A percentile compares a stretch with the other conserved stretches of the same genome.
phyloP scores from a whole-genome alignment of 2,797 vertebrate species.

The Euthynnus affinis region DNA sequence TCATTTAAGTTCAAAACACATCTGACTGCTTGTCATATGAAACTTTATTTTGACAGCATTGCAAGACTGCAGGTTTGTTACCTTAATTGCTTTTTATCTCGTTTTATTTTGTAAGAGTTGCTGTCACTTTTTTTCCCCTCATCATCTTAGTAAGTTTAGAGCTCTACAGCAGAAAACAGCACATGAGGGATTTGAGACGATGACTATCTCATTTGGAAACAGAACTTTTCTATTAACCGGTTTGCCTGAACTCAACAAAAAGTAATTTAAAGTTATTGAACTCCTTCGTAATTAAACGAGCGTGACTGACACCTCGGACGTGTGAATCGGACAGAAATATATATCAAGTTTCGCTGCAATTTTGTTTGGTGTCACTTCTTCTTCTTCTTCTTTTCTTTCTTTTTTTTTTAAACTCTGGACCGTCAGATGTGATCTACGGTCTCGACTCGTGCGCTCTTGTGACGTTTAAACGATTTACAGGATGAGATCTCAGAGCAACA shows the following conservation, averaged over 20 bases:
- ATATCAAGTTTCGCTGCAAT: not conserved
- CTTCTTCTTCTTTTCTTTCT: no score
- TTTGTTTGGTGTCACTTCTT: not conserved
- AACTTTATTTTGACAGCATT: not conserved
- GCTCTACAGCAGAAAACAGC: not conserved
- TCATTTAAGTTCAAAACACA: no score
- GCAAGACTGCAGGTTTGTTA: not conserved
- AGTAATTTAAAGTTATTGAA: slow-evolving; percentile 8
- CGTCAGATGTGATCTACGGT: not conserved
- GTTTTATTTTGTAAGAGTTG: not conserved
- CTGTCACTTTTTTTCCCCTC: not conserved
- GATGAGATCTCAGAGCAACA: slow-evolving; percentile 17
- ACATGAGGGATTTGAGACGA: not conserved
- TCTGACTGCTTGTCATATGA: not conserved
- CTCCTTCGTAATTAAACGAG: not conserved
- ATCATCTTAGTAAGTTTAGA: no score
- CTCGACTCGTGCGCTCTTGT: not conserved
- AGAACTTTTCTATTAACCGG: slow-evolving; percentile 5
- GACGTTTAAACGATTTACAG: slow-evolving; percentile 4
- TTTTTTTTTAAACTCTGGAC: not conserved
- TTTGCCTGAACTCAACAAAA: not conserved
- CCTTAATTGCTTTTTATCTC: not conserved
- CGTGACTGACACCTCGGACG: not conserved
- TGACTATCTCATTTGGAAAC: not conserved
- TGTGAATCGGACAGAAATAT: not conserved